These are phyloP conservation scores for Acrossocheilus fasciatus DNA, from an alignment of 2,797 vertebrate species.

Conservation along the genomic window DNA sequence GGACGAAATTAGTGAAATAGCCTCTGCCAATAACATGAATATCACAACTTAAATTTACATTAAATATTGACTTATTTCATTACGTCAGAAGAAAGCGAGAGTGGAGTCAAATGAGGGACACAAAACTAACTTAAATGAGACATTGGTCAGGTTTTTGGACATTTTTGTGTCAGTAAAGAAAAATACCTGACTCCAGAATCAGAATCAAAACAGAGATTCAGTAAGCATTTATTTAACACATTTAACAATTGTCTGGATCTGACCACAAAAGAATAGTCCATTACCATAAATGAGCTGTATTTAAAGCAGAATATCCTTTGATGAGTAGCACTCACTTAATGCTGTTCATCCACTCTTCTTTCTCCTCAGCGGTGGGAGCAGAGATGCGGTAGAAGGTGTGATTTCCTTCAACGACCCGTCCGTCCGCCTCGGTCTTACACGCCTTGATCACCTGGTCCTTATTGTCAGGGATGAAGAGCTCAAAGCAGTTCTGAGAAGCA, in stretches of 20 bases:
- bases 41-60: not conserved
- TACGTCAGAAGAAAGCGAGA: not conserved
- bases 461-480: conserved; percentile 96
- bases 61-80: not conserved
- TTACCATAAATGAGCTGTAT: not conserved
- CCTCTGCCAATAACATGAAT: not conserved
- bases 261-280: not conserved
- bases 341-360: conserved; percentile 97
- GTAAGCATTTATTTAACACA: too few relatives aligned
- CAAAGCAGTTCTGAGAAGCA: conserved; percentile 90
- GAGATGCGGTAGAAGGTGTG: conserved; percentile 98
- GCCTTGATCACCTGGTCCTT: conserved; percentile 98
- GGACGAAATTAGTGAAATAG: not conserved
- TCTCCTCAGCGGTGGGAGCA: conserved; percentile 90
- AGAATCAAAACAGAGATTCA: too few relatives aligned
- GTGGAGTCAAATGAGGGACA: not conserved
- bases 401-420: conserved; percentile 97
- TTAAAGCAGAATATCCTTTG: not conserved
- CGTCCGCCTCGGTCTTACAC: conserved; percentile 96
- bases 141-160: not conserved
- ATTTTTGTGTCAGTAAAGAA: not conserved
- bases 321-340: conserved; percentile 84
- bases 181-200: too few relatives aligned
- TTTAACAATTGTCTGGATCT: not conserved
- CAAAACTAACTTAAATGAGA: not conserved